Evolutionary conservation across 1,140 invertebrate species (phyloP), one percentile per base, ranked within the genome.

Genomic region (Catajapyx aquilonaris): DNA sequence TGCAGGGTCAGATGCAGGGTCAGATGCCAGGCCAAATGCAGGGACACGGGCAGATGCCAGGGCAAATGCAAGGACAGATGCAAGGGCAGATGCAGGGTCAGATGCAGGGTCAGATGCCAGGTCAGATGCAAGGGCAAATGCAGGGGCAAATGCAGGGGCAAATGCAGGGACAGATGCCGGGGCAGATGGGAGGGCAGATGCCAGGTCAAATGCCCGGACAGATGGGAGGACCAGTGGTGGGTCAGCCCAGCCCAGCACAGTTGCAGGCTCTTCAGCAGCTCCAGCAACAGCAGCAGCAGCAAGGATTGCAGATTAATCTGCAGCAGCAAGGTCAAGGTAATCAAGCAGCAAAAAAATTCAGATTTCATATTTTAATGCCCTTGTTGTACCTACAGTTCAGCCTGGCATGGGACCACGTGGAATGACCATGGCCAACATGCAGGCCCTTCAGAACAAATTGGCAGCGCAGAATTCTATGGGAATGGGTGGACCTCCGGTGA

Each of bases 21-120:
- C 39, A 2, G 39, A 31, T 36, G 41, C 40, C 9, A 44, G 43
- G 41, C 44, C 43, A 36, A 38, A 25, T 33, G 9, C 20, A 34
- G 17, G 46, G 44, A 41, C 28, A 39, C 17, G 44, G 40, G 35
- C 34, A 42, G 18, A 42, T 38, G 30, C 21, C 37, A 20, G 44
- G 44, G n/a, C 46, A 43, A 41, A 44, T 49, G 41, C 36, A 34
- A 10, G 39, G 33, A 16, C 46, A 44, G 34, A 46, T 42, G 44
- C 31, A 60, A 47, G 52, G 50, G 20, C 61, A 66, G 46, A 68
- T 68, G 62, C 39, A 37, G 31, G 20, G 20, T 21, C n/a, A 68
- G 51, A 64, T 64, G 18, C 67, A 64, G n/a, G n/a, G n/a, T 23
- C 62, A 68, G 52, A 65, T 59, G 41, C 48, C 51, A 19, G 51